These are phyloP conservation scores for Mya arenaria DNA, from an alignment of 1,140 invertebrate species.

Conservation along the genomic window DNA sequence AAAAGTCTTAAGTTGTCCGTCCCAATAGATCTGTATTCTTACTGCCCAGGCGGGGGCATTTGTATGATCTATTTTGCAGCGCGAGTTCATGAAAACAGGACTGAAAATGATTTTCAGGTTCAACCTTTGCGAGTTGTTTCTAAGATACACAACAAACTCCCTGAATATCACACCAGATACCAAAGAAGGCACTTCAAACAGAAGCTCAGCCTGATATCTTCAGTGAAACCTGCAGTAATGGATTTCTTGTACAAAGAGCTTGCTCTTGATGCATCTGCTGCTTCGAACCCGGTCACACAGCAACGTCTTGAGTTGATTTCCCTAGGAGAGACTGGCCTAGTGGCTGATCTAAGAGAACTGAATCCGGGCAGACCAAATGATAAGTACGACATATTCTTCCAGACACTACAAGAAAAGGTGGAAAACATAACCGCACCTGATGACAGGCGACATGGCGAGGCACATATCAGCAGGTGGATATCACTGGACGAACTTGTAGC, in stretches of 20 bases:
- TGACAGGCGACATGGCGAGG: slow-evolving; percentile 43
- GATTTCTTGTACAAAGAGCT: too few species aligned
- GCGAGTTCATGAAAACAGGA: neutral
- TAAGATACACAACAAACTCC: neutral
- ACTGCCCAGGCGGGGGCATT: neutral
- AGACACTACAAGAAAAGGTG: slow-evolving; percentile 21
- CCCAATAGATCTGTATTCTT: slow-evolving; percentile 2
- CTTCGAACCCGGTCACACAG: too few species aligned
- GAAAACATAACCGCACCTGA: slow-evolving; percentile 43
- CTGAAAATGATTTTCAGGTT: neutral
- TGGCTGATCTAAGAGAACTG: slow-evolving; percentile 51
- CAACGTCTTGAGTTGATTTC: too few species aligned
- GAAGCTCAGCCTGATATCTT: too few species aligned
- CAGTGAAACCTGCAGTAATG: too few species aligned
- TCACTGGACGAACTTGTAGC: slow-evolving; percentile 16
- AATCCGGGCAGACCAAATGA: slow-evolving; percentile 51
- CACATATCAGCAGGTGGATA: slow-evolving; percentile 20
- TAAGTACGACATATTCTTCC: slow-evolving; percentile 54
- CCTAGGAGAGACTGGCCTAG: slow-evolving; percentile 47
- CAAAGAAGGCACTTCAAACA: too few species aligned
- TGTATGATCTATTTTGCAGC: slow-evolving; percentile 2
- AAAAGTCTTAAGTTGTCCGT: neutral
- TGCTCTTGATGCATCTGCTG: too few species aligned
- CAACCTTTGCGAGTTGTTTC: neutral
- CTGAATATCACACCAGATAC: too few species aligned